Base-by-base conservation (phyloP, 64 coral and sea anemone species). In the Stichodactyla helianthus region DNA sequence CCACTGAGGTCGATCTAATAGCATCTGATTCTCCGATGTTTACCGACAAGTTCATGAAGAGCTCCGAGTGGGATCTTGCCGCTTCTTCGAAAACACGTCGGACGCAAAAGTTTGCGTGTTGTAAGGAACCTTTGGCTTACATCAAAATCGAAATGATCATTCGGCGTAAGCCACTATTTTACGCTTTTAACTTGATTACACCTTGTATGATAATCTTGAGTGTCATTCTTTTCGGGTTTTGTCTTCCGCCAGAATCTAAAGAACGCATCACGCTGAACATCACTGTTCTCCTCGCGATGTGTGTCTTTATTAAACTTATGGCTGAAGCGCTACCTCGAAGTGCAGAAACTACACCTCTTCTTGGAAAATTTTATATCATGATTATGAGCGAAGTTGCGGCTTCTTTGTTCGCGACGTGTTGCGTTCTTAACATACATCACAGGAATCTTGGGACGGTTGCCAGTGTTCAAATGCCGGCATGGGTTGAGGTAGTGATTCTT, bases 261-360 rank as follows among this genome's bases (percentile, higher is more conserved):
- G 93, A 94, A 53, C 79, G 93, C 31, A 94, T 94, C 44, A 94
- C 93, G 11, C 53, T 94, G 20, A 94, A 88, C 85, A 94, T 94
- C 55, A 94, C 93, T 59, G 93, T 94, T 10, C 85, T 94, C 17
- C 65, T 94, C 9, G 93, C 93, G 7, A 94, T 94, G 93, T 89
- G 88, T 27, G 93, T 94, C 0, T 94, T 94, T 17, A 28, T 94
- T 15, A 85, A 94, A n/a, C 89, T 94, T 1, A 84, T 94, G 10
- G 93, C 89, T 16, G 89, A 94, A 62, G 83, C 93, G 58, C 56
- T 94, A 11, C 93, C 93, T 16, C 89, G 93, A 25, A 94, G 86
- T 51, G 89, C 93, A 12, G 89, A 91, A 50, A 88, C 79, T 13
- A 94, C 89, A n/a, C 93, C 93, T 5, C 67, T 94, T 8, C 89